Percentiles rank a stretch among this genome's conserved stretches.
Evolutionary conservation across 2,797 vertebrate species (phyloP).

Genomic region (Sus cebifrons): DNA sequence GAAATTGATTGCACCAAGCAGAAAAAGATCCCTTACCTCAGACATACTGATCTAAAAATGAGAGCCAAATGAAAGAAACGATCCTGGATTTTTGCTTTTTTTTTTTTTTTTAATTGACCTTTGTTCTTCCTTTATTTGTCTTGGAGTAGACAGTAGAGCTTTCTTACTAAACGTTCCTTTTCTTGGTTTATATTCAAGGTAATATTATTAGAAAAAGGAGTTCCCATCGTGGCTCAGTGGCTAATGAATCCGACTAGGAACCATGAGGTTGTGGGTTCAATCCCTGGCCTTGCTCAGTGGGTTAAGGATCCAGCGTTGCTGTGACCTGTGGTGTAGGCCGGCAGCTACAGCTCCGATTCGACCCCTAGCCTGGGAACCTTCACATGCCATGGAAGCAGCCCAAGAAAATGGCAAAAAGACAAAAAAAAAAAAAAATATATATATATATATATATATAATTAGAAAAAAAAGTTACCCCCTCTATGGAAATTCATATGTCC

Average conservation of each 20-base stretch:
- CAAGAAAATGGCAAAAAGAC: no score
- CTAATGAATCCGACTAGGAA: no score
- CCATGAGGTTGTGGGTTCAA: no score
- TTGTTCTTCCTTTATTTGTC: constrained; percentile 29
- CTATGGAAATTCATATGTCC: not conserved
- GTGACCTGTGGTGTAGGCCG: no score
- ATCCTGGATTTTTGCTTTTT: not conserved
- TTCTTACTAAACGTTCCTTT: not conserved
- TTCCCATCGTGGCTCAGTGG: not conserved
- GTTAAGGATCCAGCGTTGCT: no score
- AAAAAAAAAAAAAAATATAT: no score
- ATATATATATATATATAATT: not conserved
- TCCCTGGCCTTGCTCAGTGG: no score
- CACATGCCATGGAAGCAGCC: no score
- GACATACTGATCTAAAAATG: not conserved
- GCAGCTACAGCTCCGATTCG: no score
- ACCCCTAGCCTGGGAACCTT: no score
- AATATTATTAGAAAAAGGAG: not conserved
- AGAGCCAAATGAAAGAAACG: constrained; percentile 21
- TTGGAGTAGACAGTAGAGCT: not conserved
- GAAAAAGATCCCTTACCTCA: constrained; percentile 16
- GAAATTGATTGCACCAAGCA: constrained; percentile 44
- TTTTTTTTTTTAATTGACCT: not conserved
- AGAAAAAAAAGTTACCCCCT: not conserved
- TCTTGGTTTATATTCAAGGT: constrained; percentile 3